Percentiles rank a stretch among this genome's conserved stretches.
These are phyloP conservation scores for Megalops cyprinoides DNA, from an alignment of 2,797 vertebrate genomes.

Conservation along the genomic window DNA sequence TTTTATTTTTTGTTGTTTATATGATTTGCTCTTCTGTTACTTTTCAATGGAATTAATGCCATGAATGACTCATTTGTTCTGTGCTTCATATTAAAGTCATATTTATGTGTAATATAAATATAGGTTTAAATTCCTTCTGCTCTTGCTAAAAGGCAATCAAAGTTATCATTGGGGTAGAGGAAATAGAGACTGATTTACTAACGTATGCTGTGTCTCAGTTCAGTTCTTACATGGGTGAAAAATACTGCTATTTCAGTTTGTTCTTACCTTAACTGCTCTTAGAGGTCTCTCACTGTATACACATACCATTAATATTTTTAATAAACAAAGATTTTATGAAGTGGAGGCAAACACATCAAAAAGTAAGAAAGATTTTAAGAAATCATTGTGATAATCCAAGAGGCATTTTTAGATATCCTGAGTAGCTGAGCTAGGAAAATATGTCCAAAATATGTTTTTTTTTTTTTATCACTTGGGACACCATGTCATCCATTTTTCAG, in stretches of 20 bases:
- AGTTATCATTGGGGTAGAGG: background rate
- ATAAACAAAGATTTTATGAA: no score
- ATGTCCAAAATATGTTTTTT: no score
- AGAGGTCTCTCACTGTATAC: background rate
- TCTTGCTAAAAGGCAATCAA: slow-evolving; percentile 91
- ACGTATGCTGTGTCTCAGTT: background rate
- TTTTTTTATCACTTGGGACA: no score
- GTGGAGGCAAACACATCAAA: no score
- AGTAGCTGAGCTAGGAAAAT: no score
- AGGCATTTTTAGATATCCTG: no score
- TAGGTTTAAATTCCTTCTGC: slow-evolving; percentile 50
- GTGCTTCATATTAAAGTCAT: slow-evolving; percentile 78
- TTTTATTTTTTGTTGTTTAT: slow-evolving; percentile 58
- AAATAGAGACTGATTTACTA: background rate
- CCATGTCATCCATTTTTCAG: no score
- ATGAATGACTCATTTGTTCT: slow-evolving; percentile 78
- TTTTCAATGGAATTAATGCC: slow-evolving; percentile 77
- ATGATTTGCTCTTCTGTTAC: slow-evolving; percentile 23
- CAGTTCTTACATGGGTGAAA: background rate
- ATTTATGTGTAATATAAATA: slow-evolving; percentile 70
- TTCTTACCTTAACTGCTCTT: background rate
- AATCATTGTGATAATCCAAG: no score
- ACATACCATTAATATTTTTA: no score
- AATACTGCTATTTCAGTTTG: background rate
- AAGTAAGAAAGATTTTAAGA: no score